A percentile compares a stretch with the other conserved stretches of the same genome.
Conservation (phyloP, 2,888 invertebrate species). For the Dynastes tityus region DNA sequence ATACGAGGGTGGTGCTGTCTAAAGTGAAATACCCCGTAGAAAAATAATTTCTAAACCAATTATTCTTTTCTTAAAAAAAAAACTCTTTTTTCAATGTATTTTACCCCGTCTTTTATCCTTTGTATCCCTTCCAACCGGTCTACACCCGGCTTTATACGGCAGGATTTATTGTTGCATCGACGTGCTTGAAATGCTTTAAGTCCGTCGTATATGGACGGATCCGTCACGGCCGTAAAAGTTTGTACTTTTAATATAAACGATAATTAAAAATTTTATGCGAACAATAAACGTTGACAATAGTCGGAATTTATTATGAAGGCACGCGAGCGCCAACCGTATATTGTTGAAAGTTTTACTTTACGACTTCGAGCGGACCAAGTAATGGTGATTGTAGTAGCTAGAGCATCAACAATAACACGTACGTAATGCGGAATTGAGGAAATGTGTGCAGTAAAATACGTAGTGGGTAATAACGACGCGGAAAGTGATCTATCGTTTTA, state of each 20-base stretch:
- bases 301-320: conserved; percentile 14
- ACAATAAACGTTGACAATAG: conserved; percentile 37
- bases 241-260: conserved; percentile 44
- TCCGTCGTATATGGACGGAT: neutral
- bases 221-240: conserved; percentile 18
- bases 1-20: no score
- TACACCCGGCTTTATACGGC: neutral
- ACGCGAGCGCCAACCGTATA: conserved; percentile 4
- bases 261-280: conserved; percentile 47
- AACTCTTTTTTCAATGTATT: no score
- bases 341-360: conserved; percentile 13
- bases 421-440: conserved; percentile 5
- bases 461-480: no score
- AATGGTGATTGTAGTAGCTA: conserved; percentile 1
- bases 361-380: conserved; percentile 1
- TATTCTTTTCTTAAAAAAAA: no score
- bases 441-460: neutral
- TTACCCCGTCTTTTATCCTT: no score
- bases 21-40: no score
- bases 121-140: no score
- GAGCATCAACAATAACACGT: neutral
- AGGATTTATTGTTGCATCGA: conserved; percentile 37
- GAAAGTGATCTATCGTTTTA: no score
- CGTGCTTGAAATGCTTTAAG: neutral
- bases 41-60: no score